Evolutionary conservation across 2,113 vertebrate genomes (phyloP), one percentile per base, ranked within the genome.

Genomic region (Crotalus tigris): DNA sequence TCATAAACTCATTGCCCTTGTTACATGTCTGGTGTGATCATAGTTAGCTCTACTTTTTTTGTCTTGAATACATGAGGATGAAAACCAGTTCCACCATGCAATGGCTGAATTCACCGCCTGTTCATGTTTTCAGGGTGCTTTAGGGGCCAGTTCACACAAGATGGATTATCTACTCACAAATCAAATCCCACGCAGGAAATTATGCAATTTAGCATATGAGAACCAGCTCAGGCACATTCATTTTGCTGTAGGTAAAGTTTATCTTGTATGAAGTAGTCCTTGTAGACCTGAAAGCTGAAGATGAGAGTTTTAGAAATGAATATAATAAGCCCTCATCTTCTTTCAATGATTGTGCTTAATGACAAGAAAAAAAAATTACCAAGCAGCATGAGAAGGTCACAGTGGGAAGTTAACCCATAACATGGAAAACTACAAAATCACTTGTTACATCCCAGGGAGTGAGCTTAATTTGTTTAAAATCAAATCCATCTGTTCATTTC

Each of bases 401-500:
- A 95, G 95, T 94, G 91, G 15, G 81, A 96, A 96, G 92, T 96
- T 96, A 96, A 97, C 93, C 92, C 69, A 33, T 88, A 95, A 92
- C 21, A 5, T 44, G 93, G 94, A 94, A 97, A 97, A 97, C 95
- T 96, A 95, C 96, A 91, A 97, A 96, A 96, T 95, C 94, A 94
- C 92, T 97, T 96, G 95, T 94, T 97, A 93, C 87, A 96, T 96
- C 94, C 93, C 88, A 97, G 94, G 90, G 97, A 97, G 94, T 94
- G 88, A 94, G 94, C 94, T 94, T 97, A 95, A 97, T 97, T 97
- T 97, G 92, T 97, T 97, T 96, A 96, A 97, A 97, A 98, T 97
- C 96, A 97, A 97, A 97, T 97, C 95, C 95, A 95, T 98, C 96
- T 97, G 95, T 96, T 97, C 93, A 92, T 97, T 97, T 97, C 94